Evolutionary conservation across 2,797 vertebrate species (phyloP).

Genomic region (Aplochiton taeniatus): DNA sequence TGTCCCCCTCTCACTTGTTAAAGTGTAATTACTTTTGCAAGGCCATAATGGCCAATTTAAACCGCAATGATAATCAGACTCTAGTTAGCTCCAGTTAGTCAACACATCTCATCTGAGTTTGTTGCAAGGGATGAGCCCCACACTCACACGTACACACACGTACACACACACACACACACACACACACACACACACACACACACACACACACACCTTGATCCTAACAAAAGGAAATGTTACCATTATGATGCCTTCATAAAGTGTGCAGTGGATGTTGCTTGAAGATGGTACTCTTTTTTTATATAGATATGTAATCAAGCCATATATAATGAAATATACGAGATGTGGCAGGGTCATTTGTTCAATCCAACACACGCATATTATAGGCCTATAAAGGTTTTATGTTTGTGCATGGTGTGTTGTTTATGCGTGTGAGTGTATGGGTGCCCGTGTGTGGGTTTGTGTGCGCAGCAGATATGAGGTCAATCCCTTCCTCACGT

Average conservation of each 20-base stretch:
- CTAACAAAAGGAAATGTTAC: slow-evolving; percentile 41
- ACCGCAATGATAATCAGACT: slow-evolving; percentile 64
- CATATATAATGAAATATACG: slow-evolving; percentile 44
- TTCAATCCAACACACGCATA: slow-evolving; percentile 46
- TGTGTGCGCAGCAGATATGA: slow-evolving; percentile 28
- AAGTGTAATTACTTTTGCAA: slow-evolving; percentile 75
- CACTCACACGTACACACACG: background rate
- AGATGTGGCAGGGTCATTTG: slow-evolving; percentile 36
- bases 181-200: slow-evolving; percentile 4
- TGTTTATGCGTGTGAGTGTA: too few species aligned
- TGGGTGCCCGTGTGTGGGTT: slow-evolving; percentile 5
- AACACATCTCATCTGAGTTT: slow-evolving; percentile 42
- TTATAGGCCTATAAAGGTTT: background rate
- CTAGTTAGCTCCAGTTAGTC: slow-evolving; percentile 59
- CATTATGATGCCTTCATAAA: slow-evolving; percentile 61
- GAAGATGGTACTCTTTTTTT: slow-evolving; percentile 51
- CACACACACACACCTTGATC: background rate
- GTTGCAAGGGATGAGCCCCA: too few species aligned
- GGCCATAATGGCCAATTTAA: slow-evolving; percentile 78
- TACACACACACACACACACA: slow-evolving; percentile 12
- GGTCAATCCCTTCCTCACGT: background rate
- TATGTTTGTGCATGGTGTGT: slow-evolving; percentile 24
- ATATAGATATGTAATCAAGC: slow-evolving; percentile 49
- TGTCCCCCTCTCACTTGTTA: slow-evolving; percentile 75
- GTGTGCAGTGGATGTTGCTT: slow-evolving; percentile 32